A percentile compares a stretch with the other conserved stretches of the same genome.
Evolutionary conservation across 1,140 invertebrate genomes (phyloP).

Genomic region (Lucilia sericata): DNA sequence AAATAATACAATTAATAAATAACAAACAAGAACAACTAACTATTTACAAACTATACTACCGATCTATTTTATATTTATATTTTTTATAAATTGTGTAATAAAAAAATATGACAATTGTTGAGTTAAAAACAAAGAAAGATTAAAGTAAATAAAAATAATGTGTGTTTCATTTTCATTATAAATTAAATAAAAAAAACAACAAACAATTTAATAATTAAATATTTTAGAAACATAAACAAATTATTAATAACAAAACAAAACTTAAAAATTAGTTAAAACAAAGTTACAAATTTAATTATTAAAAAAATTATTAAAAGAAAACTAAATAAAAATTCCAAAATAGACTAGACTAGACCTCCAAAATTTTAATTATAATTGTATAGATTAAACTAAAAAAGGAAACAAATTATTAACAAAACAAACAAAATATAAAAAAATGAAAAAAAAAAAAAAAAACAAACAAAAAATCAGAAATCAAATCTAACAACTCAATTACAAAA

Average conservation of each 20-base stretch:
- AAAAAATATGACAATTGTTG: neutral
- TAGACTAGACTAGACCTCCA: slow-evolving; percentile 9
- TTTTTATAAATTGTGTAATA: slow-evolving; percentile 21
- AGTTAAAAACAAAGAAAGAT: neutral
- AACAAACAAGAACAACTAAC: neutral
- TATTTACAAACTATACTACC: slow-evolving; percentile 27
- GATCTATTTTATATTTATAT: slow-evolving; percentile 28
- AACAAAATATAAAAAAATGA: slow-evolving; percentile 19
- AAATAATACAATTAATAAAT: neutral
- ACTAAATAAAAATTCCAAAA: neutral
- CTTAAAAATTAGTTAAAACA: neutral
- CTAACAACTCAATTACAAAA: slow-evolving; percentile 44
- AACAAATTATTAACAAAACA: neutral
- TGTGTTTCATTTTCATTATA: slow-evolving; percentile 22
- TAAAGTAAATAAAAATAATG: neutral
- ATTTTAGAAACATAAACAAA: slow-evolving; percentile 8
- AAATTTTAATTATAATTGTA: slow-evolving; percentile 22
- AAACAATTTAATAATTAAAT: neutral
- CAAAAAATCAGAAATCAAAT: slow-evolving; percentile 40
- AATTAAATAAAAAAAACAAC: neutral
- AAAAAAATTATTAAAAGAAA: too few species aligned
- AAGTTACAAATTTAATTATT: neutral
- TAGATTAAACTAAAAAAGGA: slow-evolving; percentile 32
- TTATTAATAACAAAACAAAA: neutral
- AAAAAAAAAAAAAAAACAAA: neutral